Conservation (phyloP, 2,888 invertebrate genomes). For the Hypsopygia costalis region DNA sequence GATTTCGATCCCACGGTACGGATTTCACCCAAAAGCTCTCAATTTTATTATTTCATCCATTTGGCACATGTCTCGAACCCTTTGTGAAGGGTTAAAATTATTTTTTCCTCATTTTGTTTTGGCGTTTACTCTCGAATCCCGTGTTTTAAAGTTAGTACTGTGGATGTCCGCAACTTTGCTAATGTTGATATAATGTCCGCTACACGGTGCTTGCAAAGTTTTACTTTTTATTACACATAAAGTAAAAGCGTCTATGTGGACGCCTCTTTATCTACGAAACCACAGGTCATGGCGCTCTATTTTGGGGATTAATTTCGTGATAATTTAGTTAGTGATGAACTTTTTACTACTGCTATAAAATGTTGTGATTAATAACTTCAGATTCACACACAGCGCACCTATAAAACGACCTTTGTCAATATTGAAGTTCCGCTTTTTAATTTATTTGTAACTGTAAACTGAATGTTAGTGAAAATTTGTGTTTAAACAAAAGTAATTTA, state of each 20-base stretch:
- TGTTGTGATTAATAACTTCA: too few relatives aligned
- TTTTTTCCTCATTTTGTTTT: constrained; percentile 44
- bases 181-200: constrained; percentile 62
- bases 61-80: constrained; percentile 35
- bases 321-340: too few relatives aligned
- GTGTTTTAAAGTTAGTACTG: constrained; percentile 44
- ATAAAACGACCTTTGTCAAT: too few relatives aligned
- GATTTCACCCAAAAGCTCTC: constrained; percentile 4
- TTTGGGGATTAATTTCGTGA: too few relatives aligned
- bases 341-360: too few relatives aligned
- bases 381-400: too few relatives aligned
- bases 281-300: too few relatives aligned
- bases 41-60: constrained; percentile 13
- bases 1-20: constrained; percentile 11
- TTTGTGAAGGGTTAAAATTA: constrained; percentile 53
- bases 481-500: too few relatives aligned
- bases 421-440: too few relatives aligned
- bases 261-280: constrained; percentile 3
- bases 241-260: constrained; percentile 3
- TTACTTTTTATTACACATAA: constrained; percentile 7
- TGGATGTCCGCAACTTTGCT: constrained; percentile 54
- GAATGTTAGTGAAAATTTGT: too few relatives aligned
- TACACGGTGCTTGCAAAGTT: constrained; percentile 13
- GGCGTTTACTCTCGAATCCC: constrained; percentile 45
- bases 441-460: too few relatives aligned